Percentiles rank a stretch among this genome's conserved stretches.
These are phyloP conservation scores for Agrotis puta DNA, from an alignment of 2,888 invertebrate species.

Conservation along the genomic window DNA sequence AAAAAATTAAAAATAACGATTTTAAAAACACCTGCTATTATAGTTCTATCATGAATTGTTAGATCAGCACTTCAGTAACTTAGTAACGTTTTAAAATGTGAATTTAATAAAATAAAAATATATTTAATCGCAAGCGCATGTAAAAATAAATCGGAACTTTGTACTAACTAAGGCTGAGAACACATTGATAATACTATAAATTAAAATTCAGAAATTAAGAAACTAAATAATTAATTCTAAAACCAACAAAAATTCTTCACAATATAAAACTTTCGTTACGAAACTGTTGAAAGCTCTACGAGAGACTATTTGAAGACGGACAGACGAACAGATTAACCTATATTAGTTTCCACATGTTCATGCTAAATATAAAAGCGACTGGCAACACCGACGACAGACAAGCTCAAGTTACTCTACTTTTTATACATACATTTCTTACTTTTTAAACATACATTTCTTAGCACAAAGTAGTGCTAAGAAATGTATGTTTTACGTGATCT, in stretches of 20 bases:
- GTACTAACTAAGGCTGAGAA: no score
- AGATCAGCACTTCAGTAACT: no score
- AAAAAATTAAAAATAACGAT: no score
- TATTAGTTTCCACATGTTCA: constrained; percentile 61
- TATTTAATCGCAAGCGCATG: no score
- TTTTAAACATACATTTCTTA: no score
- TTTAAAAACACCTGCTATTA: no score
- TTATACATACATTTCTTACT: no score
- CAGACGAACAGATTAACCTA: constrained; percentile 75
- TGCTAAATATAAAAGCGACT: constrained; percentile 63
- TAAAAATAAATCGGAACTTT: no score
- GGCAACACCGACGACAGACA: constrained; percentile 32
- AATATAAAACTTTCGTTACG: constrained; percentile 33
- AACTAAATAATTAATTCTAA: constrained; percentile 8
- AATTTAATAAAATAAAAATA: no score
- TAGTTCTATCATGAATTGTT: no score
- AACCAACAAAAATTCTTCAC: background rate
- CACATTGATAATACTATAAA: no score
- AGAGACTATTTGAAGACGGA: constrained; percentile 64
- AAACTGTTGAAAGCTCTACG: constrained; percentile 38
- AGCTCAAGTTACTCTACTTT: constrained; percentile 43
- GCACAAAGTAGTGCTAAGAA: background rate
- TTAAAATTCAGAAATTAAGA: background rate
- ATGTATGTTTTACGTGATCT: background rate
- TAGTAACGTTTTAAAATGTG: no score